Conservation (phyloP, 2,888 invertebrate genomes). For the Drosophila villosipedis region DNA sequence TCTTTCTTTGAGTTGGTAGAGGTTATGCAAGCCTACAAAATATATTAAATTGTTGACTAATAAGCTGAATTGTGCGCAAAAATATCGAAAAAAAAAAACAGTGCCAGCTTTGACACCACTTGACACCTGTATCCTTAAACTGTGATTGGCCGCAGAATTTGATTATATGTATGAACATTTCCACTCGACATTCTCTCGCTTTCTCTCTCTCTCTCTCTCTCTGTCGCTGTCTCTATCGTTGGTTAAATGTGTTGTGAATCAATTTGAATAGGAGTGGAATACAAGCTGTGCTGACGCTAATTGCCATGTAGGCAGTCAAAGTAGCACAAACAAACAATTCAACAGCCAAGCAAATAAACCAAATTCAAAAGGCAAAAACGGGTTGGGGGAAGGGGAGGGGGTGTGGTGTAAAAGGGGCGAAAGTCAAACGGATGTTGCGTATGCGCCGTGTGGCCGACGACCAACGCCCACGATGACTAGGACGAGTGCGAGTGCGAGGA, state of each 20-base stretch:
- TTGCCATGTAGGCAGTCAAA: conserved; percentile 36
- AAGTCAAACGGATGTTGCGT: conserved; percentile 71
- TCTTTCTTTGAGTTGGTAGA: too few relatives aligned
- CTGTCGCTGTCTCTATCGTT: background rate
- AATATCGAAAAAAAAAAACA: background rate
- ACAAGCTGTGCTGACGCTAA: conserved; percentile 49
- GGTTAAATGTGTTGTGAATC: conserved; percentile 31
- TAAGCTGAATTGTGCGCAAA: background rate
- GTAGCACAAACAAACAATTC: conserved; percentile 48
- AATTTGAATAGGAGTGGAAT: conserved; percentile 44
- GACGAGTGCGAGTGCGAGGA: conserved; percentile 2
- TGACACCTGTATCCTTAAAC: conserved; percentile 30
- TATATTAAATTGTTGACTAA: background rate
- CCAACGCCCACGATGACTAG: conserved; percentile 53
- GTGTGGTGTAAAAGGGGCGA: conserved; percentile 5
- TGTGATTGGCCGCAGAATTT: conserved; percentile 17
- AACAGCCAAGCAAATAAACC: conserved; percentile 25
- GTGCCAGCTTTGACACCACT: conserved; percentile 4
- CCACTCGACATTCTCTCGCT: background rate
- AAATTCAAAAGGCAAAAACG: conserved; percentile 1
- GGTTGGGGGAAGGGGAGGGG: background rate
- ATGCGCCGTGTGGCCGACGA: conserved; percentile 68
- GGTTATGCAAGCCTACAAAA: background rate
- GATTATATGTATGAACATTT: conserved; percentile 11
- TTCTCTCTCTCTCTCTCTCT: background rate